Base-by-base conservation (phyloP, 30 jellyfish, hydroid and myxozoan species). In the Chironex yamaguchii region DNA sequence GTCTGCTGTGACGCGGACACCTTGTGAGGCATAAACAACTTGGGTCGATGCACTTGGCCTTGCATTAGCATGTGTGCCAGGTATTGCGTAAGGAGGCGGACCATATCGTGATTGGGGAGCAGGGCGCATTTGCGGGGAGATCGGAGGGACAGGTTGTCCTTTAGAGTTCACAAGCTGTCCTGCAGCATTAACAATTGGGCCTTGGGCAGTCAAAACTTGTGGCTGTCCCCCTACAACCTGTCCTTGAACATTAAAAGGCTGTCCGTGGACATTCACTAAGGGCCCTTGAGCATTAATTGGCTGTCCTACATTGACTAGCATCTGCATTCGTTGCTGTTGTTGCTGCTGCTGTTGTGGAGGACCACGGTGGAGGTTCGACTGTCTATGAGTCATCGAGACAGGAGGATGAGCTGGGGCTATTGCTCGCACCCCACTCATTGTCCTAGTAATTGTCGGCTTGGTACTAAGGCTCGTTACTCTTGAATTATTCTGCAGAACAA, bases 1-100 rank as follows among this genome's bases (percentile, higher is more conserved):
- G 12, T 89, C 96, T 6, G 58, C 17, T 2, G 96, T 86, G 28
- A 76, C 96, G 36, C 76, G 90, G 34, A 86, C 86, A 11, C 89
- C 73, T 32, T 79, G 96, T 0, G 90, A 62, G 6, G 96, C 66
- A 28, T 62, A 86, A 75, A 86, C 69, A 28, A 86, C 75, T 50
- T 66, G 96, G 25, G 71, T 75, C 14, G 20, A 21, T 34, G 81
- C 78, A 42, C 58, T 42, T 42, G 58, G 58, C 17, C 58, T 42
- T 9, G 17, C 17, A 42, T 17, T 42, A 42, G 58, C 13, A 6
- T 42, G 58, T 42, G 58, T 6, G 17, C 13, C 17, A 17, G 58
- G 58, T 9, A 9, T 17, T 6, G 17, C 17, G 58, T 6, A 42
- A 6, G 9, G 58, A 9, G 58, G 58, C 58, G 17, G 13, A 6